Base-by-base conservation (phyloP, 2,797 vertebrate species). In the Crenuchus spilurus region DNA sequence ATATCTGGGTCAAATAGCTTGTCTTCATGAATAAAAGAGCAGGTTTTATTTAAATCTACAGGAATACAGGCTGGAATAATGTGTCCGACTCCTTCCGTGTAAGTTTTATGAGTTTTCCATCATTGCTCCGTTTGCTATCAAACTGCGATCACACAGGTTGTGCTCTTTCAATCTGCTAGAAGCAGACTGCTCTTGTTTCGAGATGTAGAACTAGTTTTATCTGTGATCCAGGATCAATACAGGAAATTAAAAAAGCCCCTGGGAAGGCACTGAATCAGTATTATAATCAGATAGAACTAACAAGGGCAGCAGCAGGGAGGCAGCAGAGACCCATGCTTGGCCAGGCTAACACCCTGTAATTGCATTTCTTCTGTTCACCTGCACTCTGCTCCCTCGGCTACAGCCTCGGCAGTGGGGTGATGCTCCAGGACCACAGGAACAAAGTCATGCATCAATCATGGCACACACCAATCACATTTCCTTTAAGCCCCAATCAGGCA, bases 21-120 rank as follows among this genome's bases (percentile, higher is more conserved):
- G 78, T 89, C 83, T 78, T 82, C 77, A 42, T 80, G 79, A 84
- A 88, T 88, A 82, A 87, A 87, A 77, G 78, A 78, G 72, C 72
- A 33, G 78, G 70, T 80, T 89, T 87, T 84, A 89, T 89, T 81
- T 80, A 49, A 49, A 73, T 54, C 70, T 76, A 67, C 75, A 77
- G 79, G 76, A 84, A 85, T 81, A 79, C 82, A 72, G 78, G 55
- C 69, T 86, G 84, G 80, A 87, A 88, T 87, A 85, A 87, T 88
- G 81, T 74, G 83, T 77, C 65, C 74, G 81, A 76, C 80, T 86
- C 49, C 14, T 37, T 54, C n/a, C 77, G 74, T 82, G 79, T 69
- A 83, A 82, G 74, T 65, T 67, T 84, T 84, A 51, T 4, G 6
- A 33, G 30, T 60, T 74, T 74, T 74, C 84, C 70, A 80, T 74